Conservation (phyloP, 2,888 invertebrate genomes). For the Aporophyla nigra region DNA sequence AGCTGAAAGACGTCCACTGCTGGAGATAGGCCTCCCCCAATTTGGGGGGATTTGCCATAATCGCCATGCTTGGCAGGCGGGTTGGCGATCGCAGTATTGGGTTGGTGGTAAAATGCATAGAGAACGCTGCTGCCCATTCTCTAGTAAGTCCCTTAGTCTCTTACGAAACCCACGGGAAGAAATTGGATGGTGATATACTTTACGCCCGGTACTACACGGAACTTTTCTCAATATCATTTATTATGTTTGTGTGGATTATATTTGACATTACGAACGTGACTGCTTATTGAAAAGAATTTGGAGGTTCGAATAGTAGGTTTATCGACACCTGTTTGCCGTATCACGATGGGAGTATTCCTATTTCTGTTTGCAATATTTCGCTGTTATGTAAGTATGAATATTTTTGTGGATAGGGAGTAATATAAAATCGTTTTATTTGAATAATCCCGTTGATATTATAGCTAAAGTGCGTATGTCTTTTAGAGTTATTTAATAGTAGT, state of each 20-base stretch:
- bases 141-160: too few species aligned
- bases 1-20: too few species aligned
- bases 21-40: too few species aligned
- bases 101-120: too few species aligned
- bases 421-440: constrained; percentile 2
- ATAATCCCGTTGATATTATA: neutral
- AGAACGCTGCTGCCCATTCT: too few species aligned
- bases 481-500: neutral
- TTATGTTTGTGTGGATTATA: constrained; percentile 13
- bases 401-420: neutral
- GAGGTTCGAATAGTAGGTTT: constrained; percentile 10
- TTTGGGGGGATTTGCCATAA: too few species aligned
- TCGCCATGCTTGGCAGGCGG: too few species aligned
- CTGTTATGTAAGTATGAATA: constrained; percentile 2
- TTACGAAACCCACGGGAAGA: too few species aligned
- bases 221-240: too few species aligned
- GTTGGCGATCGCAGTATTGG: too few species aligned
- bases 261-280: constrained; percentile 35
- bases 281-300: constrained; percentile 42
- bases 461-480: neutral
- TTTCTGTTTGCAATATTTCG: constrained; percentile 32
- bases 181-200: too few species aligned
- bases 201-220: too few species aligned
- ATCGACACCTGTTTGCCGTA: constrained; percentile 40
- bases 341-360: constrained; percentile 13